A percentile compares a stretch with the other conserved stretches of the same genome.
These are phyloP conservation scores for Apoda limacodes DNA, from an alignment of 2,888 invertebrate species.

Conservation along the genomic window DNA sequence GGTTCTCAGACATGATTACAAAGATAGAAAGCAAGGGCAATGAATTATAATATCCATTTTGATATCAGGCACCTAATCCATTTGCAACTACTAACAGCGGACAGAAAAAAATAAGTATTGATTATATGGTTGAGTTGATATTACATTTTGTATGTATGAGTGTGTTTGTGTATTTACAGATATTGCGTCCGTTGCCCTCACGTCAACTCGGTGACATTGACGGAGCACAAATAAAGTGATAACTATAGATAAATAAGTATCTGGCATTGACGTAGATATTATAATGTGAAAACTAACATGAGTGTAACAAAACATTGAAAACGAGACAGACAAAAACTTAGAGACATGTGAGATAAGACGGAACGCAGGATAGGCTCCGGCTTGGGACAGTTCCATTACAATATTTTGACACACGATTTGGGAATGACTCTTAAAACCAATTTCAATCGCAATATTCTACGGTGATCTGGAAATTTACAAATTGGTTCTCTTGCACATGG, in stretches of 20 bases:
- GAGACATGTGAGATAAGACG: too few relatives aligned
- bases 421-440: too few relatives aligned
- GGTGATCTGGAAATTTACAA: too few relatives aligned
- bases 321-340: too few relatives aligned
- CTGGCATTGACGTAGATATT: conserved; percentile 24
- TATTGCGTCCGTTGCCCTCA: conserved; percentile 63
- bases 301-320: too few relatives aligned
- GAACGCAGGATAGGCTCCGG: too few relatives aligned
- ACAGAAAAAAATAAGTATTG: conserved; percentile 20
- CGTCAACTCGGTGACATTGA: conserved; percentile 67
- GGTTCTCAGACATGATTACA: conserved; percentile 26
- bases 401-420: too few relatives aligned
- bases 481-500: too few relatives aligned
- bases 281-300: conserved; percentile 5
- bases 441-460: too few relatives aligned
- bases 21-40: conserved; percentile 46
- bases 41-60: conserved; percentile 46
- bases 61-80: conserved; percentile 41
- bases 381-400: too few relatives aligned
- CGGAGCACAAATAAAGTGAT: conserved; percentile 59
- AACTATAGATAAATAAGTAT: conserved; percentile 43
- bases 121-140: conserved; percentile 27
- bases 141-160: conserved; percentile 28
- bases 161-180: conserved; percentile 43
- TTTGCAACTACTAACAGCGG: conserved; percentile 27